Evolutionary conservation across 1,140 invertebrate genomes (phyloP).

Genomic region (Camponotus floridanus): DNA sequence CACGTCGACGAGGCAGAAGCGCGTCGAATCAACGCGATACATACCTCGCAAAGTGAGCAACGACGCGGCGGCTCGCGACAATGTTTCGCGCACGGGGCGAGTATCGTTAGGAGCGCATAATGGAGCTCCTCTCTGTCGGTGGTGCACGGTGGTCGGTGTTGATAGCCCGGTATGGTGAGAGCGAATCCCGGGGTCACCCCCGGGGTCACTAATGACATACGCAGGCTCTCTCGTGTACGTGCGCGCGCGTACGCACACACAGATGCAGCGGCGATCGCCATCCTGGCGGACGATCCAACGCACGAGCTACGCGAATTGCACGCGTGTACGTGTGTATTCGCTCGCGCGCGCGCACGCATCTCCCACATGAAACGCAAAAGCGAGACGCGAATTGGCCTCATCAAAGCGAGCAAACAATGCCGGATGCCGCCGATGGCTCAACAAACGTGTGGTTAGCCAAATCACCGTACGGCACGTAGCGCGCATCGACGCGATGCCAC

Average conservation of each 20-base stretch:
- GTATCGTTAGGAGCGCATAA: slow-evolving; percentile 74
- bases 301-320: not conserved
- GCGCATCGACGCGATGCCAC: slow-evolving; percentile 71
- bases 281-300: not conserved
- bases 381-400: slow-evolving; percentile 86
- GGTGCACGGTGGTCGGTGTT: slow-evolving; percentile 81
- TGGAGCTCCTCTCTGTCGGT: slow-evolving; percentile 61
- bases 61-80: slow-evolving; percentile 43
- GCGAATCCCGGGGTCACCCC: slow-evolving; percentile 79
- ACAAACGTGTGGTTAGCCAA: slow-evolving; percentile 86
- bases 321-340: not conserved
- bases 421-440: slow-evolving; percentile 83
- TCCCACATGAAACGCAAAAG: slow-evolving; percentile 75
- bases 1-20: not conserved
- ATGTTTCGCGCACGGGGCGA: slow-evolving; percentile 52
- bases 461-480: slow-evolving; percentile 82
- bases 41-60: not conserved
- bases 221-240: slow-evolving; percentile 67
- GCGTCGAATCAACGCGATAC: slow-evolving; percentile 41
- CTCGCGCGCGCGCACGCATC: slow-evolving; percentile 40
- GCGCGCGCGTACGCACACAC: slow-evolving; percentile 8
- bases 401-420: slow-evolving; percentile 86
- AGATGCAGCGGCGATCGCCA: not conserved
- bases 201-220: slow-evolving; percentile 85
- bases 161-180: slow-evolving; percentile 80